These are phyloP conservation scores for Syrrhaptes paradoxus DNA, from an alignment of 2,113 vertebrate species.

Conservation along the genomic window DNA sequence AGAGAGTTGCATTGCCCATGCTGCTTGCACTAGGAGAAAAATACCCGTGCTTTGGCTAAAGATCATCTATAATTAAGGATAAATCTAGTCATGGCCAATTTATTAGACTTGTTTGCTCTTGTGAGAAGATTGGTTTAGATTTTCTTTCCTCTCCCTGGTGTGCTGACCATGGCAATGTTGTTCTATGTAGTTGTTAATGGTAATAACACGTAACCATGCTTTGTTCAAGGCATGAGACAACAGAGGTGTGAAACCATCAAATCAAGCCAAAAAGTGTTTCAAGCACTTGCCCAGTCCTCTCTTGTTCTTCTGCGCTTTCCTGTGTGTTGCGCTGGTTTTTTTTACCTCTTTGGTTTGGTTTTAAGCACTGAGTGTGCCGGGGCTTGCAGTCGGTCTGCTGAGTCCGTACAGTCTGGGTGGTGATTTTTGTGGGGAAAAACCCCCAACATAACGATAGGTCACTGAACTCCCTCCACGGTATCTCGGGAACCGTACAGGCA, in stretches of 20 bases:
- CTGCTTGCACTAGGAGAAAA: neutral
- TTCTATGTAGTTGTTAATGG: neutral
- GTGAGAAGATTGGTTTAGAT: neutral
- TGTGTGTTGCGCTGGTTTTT: neutral
- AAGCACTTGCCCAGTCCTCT: neutral
- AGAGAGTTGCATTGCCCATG: neutral
- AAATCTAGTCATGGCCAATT: neutral
- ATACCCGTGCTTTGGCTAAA: neutral
- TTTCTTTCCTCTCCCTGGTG: neutral
- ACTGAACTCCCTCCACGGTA: neutral
- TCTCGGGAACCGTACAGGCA: neutral
- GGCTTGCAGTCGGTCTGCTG: neutral
- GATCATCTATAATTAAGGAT: neutral
- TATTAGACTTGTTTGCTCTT: neutral
- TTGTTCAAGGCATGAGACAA: neutral
- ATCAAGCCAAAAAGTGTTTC: neutral
- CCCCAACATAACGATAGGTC: neutral
- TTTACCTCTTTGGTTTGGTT: neutral
- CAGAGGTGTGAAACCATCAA: neutral
- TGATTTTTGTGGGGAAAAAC: neutral
- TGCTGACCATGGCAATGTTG: neutral
- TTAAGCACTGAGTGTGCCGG: neutral
- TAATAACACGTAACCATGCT: neutral
- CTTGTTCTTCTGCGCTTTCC: neutral
- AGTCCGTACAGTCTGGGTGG: neutral